Conservation (phyloP, 1,140 invertebrate species). For the Drosophila rufa region DNA sequence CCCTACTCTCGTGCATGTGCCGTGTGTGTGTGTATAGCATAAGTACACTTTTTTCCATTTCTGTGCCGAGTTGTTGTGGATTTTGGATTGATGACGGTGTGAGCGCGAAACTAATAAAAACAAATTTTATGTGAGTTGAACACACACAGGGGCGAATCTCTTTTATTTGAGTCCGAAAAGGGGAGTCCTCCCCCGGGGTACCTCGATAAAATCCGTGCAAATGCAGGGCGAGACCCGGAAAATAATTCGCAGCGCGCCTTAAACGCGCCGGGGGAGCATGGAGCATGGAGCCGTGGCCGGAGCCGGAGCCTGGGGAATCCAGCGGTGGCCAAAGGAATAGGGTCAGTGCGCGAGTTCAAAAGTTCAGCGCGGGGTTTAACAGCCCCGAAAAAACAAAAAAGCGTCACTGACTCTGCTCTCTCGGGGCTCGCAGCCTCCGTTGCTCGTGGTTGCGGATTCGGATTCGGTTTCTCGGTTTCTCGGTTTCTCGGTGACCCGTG, state of each 20-base stretch:
- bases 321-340: conserved; percentile 33
- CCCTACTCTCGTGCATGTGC: conserved; percentile 3
- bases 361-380: conserved; percentile 67
- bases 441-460: conserved; percentile 8
- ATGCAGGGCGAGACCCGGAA: conserved; percentile 46
- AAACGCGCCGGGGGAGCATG: conserved; percentile 35
- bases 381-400: conserved; percentile 39
- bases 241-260: conserved; percentile 65
- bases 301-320: not conserved
- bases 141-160: conserved; percentile 43
- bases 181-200: not conserved
- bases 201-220: conserved; percentile 73
- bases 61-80: conserved; percentile 52
- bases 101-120: conserved; percentile 73
- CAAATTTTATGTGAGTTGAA: conserved; percentile 77
- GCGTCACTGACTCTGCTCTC: not conserved
- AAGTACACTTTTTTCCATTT: conserved; percentile 50
- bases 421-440: not conserved
- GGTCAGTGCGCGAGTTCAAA: conserved; percentile 80
- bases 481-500: conserved; percentile 4
- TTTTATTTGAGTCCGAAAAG: conserved; percentile 23
- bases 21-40: conserved; percentile 54
- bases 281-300: not conserved
- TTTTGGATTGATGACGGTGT: conserved; percentile 28
- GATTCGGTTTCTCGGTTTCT: conserved; percentile 5